phyloP scores from a whole-genome alignment of 2,888 invertebrate species.

The Lissonota sp. region DNA sequence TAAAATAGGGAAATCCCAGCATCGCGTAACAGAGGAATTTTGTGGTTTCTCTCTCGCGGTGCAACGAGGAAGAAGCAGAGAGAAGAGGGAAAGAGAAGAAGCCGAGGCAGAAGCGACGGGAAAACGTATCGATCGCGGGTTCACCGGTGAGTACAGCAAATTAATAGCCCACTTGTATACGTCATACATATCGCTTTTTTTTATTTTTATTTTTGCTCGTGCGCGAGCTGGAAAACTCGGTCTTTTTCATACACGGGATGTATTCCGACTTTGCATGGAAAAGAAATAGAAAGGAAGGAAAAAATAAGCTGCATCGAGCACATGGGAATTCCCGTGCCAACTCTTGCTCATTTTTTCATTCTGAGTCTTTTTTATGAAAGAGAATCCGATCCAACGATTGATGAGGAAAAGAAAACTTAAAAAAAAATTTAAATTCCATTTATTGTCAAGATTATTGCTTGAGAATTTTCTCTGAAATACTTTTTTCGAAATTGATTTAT shows the following conservation, averaged over 20 bases:
- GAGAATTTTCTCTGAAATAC: too few species aligned
- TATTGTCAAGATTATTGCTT: too few species aligned
- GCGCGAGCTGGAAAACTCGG: neutral
- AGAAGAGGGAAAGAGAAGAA: slow-evolving; percentile 7
- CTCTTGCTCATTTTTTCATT: too few species aligned
- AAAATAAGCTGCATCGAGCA: too few species aligned
- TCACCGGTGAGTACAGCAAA: slow-evolving; percentile 59
- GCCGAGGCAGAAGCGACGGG: slow-evolving; percentile 41
- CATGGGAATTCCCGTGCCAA: too few species aligned
- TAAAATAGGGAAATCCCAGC: slow-evolving; percentile 5
- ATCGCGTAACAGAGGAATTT: neutral
- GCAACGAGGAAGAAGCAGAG: slow-evolving; percentile 19
- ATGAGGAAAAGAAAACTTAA: too few species aligned
- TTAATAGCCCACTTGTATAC: slow-evolving; percentile 57
- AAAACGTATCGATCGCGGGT: slow-evolving; percentile 60
- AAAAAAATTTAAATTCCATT: too few species aligned
- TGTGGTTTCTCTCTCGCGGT: neutral
- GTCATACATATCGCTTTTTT: neutral
- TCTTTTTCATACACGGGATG: slow-evolving; percentile 8
- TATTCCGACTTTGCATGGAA: neutral
- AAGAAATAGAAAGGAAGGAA: slow-evolving; percentile 2
- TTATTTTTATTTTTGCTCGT: slow-evolving; percentile 10
- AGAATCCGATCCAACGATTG: too few species aligned
- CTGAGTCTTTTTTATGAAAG: too few species aligned
- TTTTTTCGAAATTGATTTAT: too few species aligned